Evolutionary conservation across 2,888 invertebrate genomes (phyloP).

Genomic region (Rugalucina vietnamica): DNA sequence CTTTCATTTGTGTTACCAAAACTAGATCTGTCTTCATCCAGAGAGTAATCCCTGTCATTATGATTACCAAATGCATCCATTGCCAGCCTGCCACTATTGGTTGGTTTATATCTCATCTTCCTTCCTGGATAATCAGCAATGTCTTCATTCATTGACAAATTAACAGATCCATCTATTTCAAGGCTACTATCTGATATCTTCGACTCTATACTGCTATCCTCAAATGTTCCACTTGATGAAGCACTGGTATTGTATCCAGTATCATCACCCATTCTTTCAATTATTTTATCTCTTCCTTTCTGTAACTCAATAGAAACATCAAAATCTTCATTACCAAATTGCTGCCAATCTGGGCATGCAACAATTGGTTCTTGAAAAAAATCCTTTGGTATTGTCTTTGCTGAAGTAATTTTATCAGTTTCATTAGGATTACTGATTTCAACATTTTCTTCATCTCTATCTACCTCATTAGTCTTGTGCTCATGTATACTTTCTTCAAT

Average conservation of each 20-base stretch:
- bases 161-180: background rate
- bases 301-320: no score
- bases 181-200: background rate
- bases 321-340: background rate
- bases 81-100: background rate
- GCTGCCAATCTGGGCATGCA: background rate
- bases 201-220: background rate
- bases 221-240: background rate
- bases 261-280: background rate
- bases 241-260: background rate
- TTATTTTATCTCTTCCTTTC: background rate
- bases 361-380: background rate
- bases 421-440: background rate
- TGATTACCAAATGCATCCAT: background rate
- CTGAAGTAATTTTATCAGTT: background rate
- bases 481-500: background rate
- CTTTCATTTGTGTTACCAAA: no score
- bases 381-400: background rate
- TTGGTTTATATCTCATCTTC: background rate
- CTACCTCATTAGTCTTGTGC: background rate
- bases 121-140: background rate
- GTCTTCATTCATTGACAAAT: no score
- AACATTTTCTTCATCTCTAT: background rate
- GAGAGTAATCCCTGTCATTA: background rate
- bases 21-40: background rate